phyloP scores from a whole-genome alignment of 2,797 vertebrate genomes.

The Martes flavigula region DNA sequence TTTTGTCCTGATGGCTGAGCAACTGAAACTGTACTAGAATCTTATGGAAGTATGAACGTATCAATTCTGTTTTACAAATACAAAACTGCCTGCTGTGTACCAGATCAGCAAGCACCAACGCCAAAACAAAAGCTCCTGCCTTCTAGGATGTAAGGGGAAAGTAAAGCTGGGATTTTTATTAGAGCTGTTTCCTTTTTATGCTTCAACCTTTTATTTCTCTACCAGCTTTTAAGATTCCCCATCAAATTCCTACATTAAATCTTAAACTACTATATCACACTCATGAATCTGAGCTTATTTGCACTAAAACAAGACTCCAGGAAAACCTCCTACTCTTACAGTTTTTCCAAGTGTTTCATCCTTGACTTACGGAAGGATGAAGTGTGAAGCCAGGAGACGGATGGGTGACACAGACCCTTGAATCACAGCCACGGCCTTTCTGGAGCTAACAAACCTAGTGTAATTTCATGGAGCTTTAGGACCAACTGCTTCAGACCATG shows the following conservation, averaged over 20 bases:
- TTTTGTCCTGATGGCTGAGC: neutral
- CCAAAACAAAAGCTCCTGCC: neutral
- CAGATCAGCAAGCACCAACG: neutral
- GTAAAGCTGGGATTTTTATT: neutral
- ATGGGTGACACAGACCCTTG: neutral
- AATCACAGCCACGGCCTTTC: neutral
- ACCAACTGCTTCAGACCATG: neutral
- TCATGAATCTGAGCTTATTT: neutral
- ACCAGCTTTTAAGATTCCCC: neutral
- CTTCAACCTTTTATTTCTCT: neutral
- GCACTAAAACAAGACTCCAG: neutral
- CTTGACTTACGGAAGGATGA: neutral
- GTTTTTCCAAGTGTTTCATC: neutral
- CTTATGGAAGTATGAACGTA: neutral
- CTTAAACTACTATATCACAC: neutral
- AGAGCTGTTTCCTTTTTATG: neutral
- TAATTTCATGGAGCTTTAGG: neutral
- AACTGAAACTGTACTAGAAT: neutral
- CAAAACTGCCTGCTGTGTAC: neutral
- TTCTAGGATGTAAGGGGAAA: neutral
- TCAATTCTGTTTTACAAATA: conserved; percentile 25
- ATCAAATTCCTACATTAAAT: conserved; percentile 40
- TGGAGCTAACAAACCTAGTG: neutral
- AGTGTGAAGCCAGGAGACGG: neutral
- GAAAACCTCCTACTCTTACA: neutral